Base-by-base conservation (phyloP, 1,140 invertebrate genomes). In the Neuroterus valhalla region DNA sequence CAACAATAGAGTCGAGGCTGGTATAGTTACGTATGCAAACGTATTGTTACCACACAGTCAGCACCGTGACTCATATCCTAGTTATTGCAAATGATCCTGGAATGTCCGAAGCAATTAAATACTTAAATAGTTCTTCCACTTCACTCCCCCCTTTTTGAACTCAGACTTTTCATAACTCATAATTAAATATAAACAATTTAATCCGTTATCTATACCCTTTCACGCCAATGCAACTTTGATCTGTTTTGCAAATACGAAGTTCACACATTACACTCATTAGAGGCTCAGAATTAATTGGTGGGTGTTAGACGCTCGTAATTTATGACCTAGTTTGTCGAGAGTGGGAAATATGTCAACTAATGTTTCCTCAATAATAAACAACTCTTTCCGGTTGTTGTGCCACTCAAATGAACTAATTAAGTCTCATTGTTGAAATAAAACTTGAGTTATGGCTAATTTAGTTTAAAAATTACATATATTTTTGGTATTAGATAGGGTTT, bases 81-180 rank as follows among this genome's bases (percentile, higher is more conserved):
- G 52, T 62, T 62, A 62, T 62, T 62, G 55, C 55, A 31, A 62
- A 62, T 62, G 23, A 62, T 62, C n/a, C 55, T 31, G 55, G 55
- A 62, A 62, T 62, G 55, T 38, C 55, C 31, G 23, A n/a, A 31
- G 26, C 31, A 62, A 62, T 62, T 62, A 62, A 55, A 55, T 46
- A 46, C 1, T 4, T 26, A 55, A 12, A 6, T n/a, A 38, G 4
- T 62, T 55, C 12, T 23, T 26, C 21, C 23, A 38, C 11, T 38
- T 62, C 31, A 15, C 23, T 62, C n/a, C n/a, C 3, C n/a, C n/a
- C 14, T 48, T 2, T 19, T 0, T 2, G 6, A 2, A 48, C n/a
- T 17, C 15, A 2, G 15, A 1, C 4, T n/a, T 8, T 48, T 17
- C 2, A 17, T 8, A 48, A 2, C 17, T 48, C 10, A 10, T 38